Percentiles rank a stretch among this genome's conserved stretches.
Conservation (phyloP, 2,113 vertebrate species). For the Stegostoma tigrinum region DNA sequence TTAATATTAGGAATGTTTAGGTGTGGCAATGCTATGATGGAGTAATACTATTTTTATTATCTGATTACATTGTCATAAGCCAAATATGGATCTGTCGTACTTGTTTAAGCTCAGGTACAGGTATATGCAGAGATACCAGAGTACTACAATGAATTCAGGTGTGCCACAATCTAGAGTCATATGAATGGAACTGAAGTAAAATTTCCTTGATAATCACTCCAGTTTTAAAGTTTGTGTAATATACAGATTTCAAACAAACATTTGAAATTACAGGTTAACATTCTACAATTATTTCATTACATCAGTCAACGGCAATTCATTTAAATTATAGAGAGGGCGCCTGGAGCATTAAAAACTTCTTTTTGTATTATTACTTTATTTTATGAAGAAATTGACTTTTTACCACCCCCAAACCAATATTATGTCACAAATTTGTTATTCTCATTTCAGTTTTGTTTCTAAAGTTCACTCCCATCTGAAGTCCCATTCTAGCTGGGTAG, state of each 20-base stretch:
- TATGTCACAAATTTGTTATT: not conserved
- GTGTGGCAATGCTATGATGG: not conserved
- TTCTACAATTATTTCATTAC: not conserved
- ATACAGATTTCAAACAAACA: not conserved
- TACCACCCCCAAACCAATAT: not conserved
- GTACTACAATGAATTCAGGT: not conserved
- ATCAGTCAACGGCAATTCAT: not conserved
- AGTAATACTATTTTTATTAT: slow-evolving; percentile 5
- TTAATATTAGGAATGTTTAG: not conserved
- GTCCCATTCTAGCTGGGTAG: too few relatives aligned
- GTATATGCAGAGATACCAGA: not conserved
- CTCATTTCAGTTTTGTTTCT: not conserved
- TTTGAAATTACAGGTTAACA: not conserved
- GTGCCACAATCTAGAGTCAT: not conserved
- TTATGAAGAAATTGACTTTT: not conserved
- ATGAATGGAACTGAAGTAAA: not conserved
- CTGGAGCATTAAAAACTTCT: not conserved
- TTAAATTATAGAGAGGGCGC: not conserved
- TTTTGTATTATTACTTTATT: not conserved
- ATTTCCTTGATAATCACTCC: not conserved
- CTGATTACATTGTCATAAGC: not conserved
- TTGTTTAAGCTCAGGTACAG: not conserved
- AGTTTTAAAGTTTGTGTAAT: not conserved
- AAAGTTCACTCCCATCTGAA: not conserved
- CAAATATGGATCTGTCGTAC: not conserved